A percentile compares a stretch with the other conserved stretches of the same genome.
phyloP scores from a whole-genome alignment of 2,113 vertebrate genomes.

The Baryphthengus martii region DNA sequence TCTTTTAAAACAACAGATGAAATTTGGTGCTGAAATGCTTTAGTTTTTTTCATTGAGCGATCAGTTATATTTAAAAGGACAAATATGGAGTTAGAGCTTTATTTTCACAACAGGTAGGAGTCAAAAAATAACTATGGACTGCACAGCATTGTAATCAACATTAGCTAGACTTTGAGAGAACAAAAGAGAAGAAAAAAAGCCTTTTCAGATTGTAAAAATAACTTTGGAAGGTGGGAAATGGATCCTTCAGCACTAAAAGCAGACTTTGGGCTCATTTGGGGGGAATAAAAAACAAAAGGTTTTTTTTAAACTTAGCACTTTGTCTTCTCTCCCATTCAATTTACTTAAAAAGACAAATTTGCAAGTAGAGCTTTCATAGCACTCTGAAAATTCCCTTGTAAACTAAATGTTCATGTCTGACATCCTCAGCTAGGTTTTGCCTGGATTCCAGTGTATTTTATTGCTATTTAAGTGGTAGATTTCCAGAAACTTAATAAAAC shows the following conservation, averaged over 20 bases:
- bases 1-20: not conserved
- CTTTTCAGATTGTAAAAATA: not conserved
- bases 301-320: not conserved
- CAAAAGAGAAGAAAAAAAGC: not conserved
- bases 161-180: not conserved
- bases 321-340: not conserved
- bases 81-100: not conserved
- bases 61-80: not conserved
- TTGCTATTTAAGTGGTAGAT: not conserved
- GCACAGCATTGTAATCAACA: not conserved
- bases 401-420: not conserved
- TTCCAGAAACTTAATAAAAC: not conserved
- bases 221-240: not conserved
- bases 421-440: not conserved
- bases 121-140: not conserved
- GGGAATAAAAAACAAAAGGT: not conserved
- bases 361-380: not conserved
- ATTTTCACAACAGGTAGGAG: not conserved
- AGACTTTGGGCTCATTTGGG: not conserved
- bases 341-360: not conserved
- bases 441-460: not conserved
- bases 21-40: not conserved
- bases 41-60: not conserved
- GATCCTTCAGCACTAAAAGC: not conserved
- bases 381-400: slow-evolving; percentile 10